A percentile compares a stretch with the other conserved stretches of the same genome.
Conservation (phyloP, 2,888 invertebrate genomes). For the Unio pictorum region DNA sequence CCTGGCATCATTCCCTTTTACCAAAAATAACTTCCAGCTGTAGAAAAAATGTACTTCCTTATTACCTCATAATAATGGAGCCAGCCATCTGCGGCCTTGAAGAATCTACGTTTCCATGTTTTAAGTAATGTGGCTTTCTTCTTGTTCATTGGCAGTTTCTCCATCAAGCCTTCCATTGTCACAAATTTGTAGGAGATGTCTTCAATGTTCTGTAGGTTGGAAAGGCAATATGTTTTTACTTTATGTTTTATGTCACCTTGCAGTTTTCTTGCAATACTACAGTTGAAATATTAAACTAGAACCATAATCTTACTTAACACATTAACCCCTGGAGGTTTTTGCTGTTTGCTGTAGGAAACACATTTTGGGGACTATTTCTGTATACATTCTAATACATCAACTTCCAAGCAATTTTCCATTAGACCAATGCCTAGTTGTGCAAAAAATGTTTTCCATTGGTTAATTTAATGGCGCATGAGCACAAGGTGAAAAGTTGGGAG, state of each 20-base stretch:
- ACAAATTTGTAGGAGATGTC: conserved; percentile 67
- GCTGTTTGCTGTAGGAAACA: too few species aligned
- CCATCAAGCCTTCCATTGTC: conserved; percentile 75
- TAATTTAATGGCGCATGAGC: too few species aligned
- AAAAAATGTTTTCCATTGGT: too few species aligned
- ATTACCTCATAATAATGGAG: conserved; percentile 74
- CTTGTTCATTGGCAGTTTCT: conserved; percentile 74
- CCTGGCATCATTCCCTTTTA: background rate
- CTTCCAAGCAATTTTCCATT: too few species aligned
- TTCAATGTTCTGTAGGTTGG: conserved; percentile 44
- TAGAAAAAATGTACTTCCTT: conserved; percentile 7
- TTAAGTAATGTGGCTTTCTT: conserved; percentile 76
- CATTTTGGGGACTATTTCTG: too few species aligned
- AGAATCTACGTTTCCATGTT: conserved; percentile 76
- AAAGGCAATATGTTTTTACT: background rate
- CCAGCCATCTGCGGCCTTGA: conserved; percentile 74
- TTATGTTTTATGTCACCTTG: background rate
- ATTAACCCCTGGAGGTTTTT: too few species aligned
- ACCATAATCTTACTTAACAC: too few species aligned
- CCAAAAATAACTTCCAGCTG: background rate
- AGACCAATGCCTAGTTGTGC: too few species aligned
- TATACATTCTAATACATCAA: too few species aligned
- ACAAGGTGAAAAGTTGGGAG: too few species aligned
- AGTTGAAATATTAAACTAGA: too few species aligned
- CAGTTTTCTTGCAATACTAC: too few species aligned